phyloP scores from a whole-genome alignment of 2,888 invertebrate genomes.

The Patella pellucida region DNA sequence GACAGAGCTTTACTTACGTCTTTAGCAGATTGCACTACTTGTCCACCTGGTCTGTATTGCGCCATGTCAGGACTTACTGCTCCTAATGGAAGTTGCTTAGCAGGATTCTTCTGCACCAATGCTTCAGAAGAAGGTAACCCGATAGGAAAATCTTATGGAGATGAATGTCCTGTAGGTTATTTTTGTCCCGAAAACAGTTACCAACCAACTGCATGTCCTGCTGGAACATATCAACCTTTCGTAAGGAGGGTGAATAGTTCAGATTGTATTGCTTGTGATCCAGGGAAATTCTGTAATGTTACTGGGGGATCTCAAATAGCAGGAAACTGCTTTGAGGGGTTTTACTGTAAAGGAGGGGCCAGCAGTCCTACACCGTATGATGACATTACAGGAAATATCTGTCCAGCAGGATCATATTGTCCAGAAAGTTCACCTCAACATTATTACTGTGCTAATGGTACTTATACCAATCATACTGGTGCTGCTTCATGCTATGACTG shows the following conservation, averaged over 20 bases:
- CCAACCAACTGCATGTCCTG: constrained; percentile 59
- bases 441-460: constrained; percentile 64
- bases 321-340: constrained; percentile 63
- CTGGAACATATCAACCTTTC: constrained; percentile 65
- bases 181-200: constrained; percentile 63
- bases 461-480: constrained; percentile 67
- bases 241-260: constrained; percentile 46
- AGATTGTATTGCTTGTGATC: constrained; percentile 61
- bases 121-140: constrained; percentile 62
- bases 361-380: constrained; percentile 56
- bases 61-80: constrained; percentile 53
- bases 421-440: constrained; percentile 57
- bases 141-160: constrained; percentile 59
- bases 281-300: constrained; percentile 62
- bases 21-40: constrained; percentile 60
- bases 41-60: constrained; percentile 67
- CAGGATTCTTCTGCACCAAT: constrained; percentile 65
- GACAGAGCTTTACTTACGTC: constrained; percentile 55
- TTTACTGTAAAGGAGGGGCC: constrained; percentile 60
- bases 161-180: constrained; percentile 64
- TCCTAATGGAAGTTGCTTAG: constrained; percentile 60
- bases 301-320: constrained; percentile 54
- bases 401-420: constrained; percentile 64
- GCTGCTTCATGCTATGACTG: constrained; percentile 63
- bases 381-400: constrained; percentile 63